Evolutionary conservation across 2,113 vertebrate species (phyloP), one percentile per base, ranked within the genome.

Genomic region (Galeopterus variegatus): DNA sequence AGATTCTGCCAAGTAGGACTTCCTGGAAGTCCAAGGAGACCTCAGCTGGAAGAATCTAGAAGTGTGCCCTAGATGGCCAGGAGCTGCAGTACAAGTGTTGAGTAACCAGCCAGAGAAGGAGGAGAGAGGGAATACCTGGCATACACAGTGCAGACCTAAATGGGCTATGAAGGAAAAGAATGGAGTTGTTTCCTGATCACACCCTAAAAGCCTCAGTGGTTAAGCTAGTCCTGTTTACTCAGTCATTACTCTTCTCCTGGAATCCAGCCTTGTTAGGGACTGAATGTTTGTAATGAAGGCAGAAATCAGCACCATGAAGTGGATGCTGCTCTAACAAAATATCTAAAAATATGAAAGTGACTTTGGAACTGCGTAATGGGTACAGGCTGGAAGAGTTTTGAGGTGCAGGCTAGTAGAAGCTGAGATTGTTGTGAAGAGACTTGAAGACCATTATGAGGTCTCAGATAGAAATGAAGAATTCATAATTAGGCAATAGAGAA

Each of bases 161-260:
- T 3, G 1, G 3, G 18, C 36, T 13, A 12, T 12, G 24, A n/a
- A 26, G 41, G 33, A 70, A 45, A 19, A 33, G 13, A 24, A 15
- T 24, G 3, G 5, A 58, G 3, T 11, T 19, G 36, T 60, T 33
- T 56, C 45, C 69, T 18, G 36, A 26, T 4, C 36, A 28, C 15
- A 8, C 17, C 13, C 3, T 3, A 2, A 65, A 26, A 2, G 28
- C 11, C 45, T 56, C 21, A 7, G 10, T 1, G n/a, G 9, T 77
- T 23, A 48, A 41, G 23, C 8, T 3, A 17, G n/a, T 3, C 6
- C 54, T 12, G 1, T 11, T 28, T 12, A 8, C 56, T 36, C 6
- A 5, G 36, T 23, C 50, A 1, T 19, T 12, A 24, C 8, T 10
- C 18, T 36, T 36, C n/a, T 28, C 80, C 87, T 6, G 7, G 26